Conservation (phyloP, 1,140 invertebrate genomes). For the Drosophila arizonae region DNA sequence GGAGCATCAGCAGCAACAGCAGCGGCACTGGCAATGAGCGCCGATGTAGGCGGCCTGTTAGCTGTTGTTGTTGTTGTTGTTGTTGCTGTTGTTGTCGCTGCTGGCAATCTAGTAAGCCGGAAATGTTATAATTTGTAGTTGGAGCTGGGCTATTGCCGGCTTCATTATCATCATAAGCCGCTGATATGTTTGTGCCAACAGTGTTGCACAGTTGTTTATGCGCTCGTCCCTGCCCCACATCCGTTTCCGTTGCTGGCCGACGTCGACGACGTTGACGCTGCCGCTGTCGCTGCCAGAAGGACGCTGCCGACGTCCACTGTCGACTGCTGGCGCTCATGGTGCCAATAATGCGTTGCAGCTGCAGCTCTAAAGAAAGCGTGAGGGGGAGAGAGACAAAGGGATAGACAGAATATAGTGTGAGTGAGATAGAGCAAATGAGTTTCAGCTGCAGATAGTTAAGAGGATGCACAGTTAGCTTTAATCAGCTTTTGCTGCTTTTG, state of each 20-base stretch:
- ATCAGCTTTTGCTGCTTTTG: slow-evolving; percentile 1
- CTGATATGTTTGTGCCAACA: slow-evolving; percentile 68
- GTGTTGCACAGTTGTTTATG: slow-evolving; percentile 57
- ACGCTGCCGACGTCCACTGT: slow-evolving; percentile 18
- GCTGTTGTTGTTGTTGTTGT: background rate
- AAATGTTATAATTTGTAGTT: slow-evolving; percentile 58
- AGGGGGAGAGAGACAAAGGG: slow-evolving; percentile 1
- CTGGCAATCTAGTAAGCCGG: slow-evolving; percentile 42
- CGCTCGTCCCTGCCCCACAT: slow-evolving; percentile 17
- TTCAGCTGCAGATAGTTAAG: background rate
- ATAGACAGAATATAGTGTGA: background rate
- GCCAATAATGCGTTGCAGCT: slow-evolving; percentile 43
- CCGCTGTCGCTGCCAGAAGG: slow-evolving; percentile 15
- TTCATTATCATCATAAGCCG: slow-evolving; percentile 54
- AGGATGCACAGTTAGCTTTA: slow-evolving; percentile 16
- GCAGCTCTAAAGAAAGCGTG: slow-evolving; percentile 15
- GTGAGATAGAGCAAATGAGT: background rate
- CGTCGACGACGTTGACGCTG: slow-evolving; percentile 13
- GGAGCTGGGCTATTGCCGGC: slow-evolving; percentile 6
- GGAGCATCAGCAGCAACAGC: slow-evolving; percentile 35
- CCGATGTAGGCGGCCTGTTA: background rate
- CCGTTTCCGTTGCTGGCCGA: slow-evolving; percentile 46
- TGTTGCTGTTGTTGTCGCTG: background rate
- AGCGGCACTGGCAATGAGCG: slow-evolving; percentile 18
- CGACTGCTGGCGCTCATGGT: slow-evolving; percentile 23